Conservation (phyloP, 2,888 invertebrate genomes). For the Pteria penguin region DNA sequence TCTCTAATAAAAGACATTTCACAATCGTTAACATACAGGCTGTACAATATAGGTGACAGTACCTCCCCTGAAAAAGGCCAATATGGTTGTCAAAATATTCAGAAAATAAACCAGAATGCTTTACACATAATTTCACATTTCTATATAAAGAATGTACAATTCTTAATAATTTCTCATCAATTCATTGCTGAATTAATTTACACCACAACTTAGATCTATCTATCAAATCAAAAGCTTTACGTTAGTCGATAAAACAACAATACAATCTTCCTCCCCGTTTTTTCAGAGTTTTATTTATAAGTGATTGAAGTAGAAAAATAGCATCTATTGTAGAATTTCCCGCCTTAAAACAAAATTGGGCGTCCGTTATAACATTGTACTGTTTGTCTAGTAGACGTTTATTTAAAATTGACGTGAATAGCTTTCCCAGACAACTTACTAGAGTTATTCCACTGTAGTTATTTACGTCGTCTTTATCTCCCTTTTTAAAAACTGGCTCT, state of each 20-base stretch:
- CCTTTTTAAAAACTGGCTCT: constrained; percentile 38
- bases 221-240: not conserved
- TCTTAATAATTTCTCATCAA: too few species aligned
- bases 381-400: constrained; percentile 12
- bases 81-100: too few species aligned
- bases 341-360: constrained; percentile 37
- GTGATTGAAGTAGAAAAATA: constrained; percentile 9
- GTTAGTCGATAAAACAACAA: constrained; percentile 20
- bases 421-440: constrained; percentile 32
- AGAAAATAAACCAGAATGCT: too few species aligned
- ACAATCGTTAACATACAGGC: too few species aligned
- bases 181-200: too few species aligned
- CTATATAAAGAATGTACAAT: too few species aligned
- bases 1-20: too few species aligned
- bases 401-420: constrained; percentile 37
- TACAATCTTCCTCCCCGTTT: constrained; percentile 11
- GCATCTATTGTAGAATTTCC: constrained; percentile 33
- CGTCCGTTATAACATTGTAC: constrained; percentile 25
- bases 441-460: constrained; percentile 42
- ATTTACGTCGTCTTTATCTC: constrained; percentile 22
- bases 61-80: too few species aligned
- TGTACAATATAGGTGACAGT: too few species aligned
- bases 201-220: too few species aligned
- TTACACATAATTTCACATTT: too few species aligned
- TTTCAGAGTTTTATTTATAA: constrained; percentile 18